phyloP scores from a whole-genome alignment of 2,888 invertebrate genomes.

The Callyntrura guangdongensis region DNA sequence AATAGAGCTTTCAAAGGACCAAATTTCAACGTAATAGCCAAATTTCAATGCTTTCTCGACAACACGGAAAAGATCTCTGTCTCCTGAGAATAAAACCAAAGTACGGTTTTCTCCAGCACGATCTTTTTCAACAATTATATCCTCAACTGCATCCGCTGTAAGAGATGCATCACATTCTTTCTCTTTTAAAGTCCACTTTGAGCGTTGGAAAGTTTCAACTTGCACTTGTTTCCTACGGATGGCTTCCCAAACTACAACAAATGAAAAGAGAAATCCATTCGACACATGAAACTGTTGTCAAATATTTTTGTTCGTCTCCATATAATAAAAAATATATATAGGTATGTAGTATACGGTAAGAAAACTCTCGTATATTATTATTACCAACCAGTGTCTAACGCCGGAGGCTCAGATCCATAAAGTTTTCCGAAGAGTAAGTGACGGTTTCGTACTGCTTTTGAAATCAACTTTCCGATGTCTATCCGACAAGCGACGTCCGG shows the following conservation, averaged over 20 bases:
- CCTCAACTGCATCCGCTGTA: slow-evolving; percentile 80
- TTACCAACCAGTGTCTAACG: slow-evolving; percentile 72
- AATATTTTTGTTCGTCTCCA: neutral
- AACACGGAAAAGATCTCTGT: slow-evolving; percentile 78
- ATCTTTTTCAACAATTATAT: slow-evolving; percentile 67
- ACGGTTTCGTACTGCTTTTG: slow-evolving; percentile 67
- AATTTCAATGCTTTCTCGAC: slow-evolving; percentile 77
- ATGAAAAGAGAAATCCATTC: neutral
- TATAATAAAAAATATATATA: neutral
- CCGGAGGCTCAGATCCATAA: slow-evolving; percentile 81
- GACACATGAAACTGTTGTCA: neutral
- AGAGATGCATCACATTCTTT: slow-evolving; percentile 79
- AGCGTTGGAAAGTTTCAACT: slow-evolving; percentile 75
- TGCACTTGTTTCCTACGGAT: slow-evolving; percentile 76
- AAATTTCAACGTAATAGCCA: slow-evolving; percentile 80
- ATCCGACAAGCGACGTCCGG: slow-evolving; percentile 77
- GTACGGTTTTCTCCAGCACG: slow-evolving; percentile 63
- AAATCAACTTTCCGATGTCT: slow-evolving; percentile 78
- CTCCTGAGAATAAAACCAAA: slow-evolving; percentile 80
- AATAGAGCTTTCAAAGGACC: slow-evolving; percentile 79
- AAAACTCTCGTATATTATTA: neutral
- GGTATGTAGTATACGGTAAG: neutral
- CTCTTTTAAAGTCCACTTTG: slow-evolving; percentile 77
- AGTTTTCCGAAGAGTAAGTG: slow-evolving; percentile 75
- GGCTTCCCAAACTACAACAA: slow-evolving; percentile 75